A percentile compares a stretch with the other conserved stretches of the same genome.
phyloP scores from a whole-genome alignment of 2,113 vertebrate genomes.

The Osmerus eperlanus region DNA sequence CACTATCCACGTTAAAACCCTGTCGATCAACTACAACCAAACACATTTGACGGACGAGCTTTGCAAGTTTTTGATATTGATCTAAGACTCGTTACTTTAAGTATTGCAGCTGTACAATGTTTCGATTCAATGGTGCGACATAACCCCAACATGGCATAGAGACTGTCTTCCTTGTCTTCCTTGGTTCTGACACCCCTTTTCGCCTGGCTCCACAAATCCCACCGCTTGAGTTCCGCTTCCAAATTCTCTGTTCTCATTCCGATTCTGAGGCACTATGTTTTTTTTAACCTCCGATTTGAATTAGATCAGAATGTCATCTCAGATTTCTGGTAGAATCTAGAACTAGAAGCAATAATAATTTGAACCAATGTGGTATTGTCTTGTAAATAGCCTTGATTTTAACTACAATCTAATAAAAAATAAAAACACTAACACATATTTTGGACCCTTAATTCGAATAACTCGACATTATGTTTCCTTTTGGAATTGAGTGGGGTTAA shows the following conservation, averaged over 20 bases:
- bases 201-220: background rate
- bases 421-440: constrained; percentile 13
- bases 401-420: background rate
- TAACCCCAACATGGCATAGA: background rate
- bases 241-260: background rate
- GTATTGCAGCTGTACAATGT: background rate
- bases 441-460: constrained; percentile 9
- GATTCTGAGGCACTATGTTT: too few species aligned
- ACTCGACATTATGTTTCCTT: constrained; percentile 2
- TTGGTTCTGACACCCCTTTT: background rate
- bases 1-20: background rate
- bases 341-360: constrained; percentile 50
- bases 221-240: background rate
- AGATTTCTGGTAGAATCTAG: constrained; percentile 20
- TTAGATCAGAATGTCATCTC: background rate
- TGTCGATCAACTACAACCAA: background rate
- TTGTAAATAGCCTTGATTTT: constrained; percentile 50
- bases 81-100: background rate
- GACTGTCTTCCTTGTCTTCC: constrained; percentile 7
- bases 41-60: background rate
- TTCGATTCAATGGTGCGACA: constrained; percentile 1
- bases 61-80: background rate
- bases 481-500: constrained; percentile 14
- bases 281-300: too few species aligned
- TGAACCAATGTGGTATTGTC: constrained; percentile 41